phyloP scores from a whole-genome alignment of 2,113 vertebrate species.

The Enhydra lutris region DNA sequence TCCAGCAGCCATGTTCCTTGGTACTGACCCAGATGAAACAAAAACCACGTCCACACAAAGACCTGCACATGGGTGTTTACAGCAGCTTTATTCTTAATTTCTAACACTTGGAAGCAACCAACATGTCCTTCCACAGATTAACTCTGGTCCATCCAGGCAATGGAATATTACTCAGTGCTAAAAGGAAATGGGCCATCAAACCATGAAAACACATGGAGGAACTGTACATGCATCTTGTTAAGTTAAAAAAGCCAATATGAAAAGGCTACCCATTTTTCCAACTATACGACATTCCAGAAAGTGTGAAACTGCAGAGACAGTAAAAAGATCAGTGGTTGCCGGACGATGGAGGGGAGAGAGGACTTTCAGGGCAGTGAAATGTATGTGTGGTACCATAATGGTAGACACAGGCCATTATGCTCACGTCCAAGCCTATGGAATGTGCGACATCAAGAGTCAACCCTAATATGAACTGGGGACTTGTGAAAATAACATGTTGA shows the following conservation, averaged over 20 bases:
- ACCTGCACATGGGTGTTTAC: neutral
- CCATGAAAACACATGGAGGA: neutral
- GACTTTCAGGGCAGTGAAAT: neutral
- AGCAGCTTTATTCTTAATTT: neutral
- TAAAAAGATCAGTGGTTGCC: neutral
- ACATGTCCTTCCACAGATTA: neutral
- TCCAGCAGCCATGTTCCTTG: neutral
- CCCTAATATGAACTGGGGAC: neutral
- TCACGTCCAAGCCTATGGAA: neutral
- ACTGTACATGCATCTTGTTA: neutral
- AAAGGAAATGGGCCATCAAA: neutral
- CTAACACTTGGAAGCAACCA: neutral
- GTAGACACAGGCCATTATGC: neutral
- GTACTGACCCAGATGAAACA: neutral
- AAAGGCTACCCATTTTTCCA: neutral
- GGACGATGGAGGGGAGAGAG: neutral
- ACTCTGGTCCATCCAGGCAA: neutral
- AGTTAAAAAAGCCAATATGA: neutral
- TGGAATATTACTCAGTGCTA: neutral
- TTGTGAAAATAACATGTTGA: neutral
- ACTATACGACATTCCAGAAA: neutral
- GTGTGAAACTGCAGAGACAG: neutral
- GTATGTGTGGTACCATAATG: neutral
- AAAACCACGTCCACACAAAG: neutral
- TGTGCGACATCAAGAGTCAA: neutral